A percentile compares a stretch with the other conserved stretches of the same genome.
Conservation (phyloP, 2,797 vertebrate genomes). For the Erpetoichthys calabaricus region DNA sequence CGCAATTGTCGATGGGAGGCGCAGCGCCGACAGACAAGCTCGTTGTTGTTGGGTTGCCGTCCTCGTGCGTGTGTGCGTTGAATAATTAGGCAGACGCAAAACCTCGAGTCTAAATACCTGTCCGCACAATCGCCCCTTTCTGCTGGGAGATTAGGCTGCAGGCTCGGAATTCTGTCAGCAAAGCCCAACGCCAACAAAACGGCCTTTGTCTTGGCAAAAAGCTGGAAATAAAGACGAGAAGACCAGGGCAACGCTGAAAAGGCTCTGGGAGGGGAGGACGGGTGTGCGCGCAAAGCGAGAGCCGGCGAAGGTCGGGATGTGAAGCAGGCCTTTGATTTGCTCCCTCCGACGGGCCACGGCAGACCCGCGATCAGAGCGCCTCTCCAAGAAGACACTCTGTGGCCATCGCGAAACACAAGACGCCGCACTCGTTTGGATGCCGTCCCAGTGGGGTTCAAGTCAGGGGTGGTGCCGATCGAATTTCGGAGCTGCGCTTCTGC, state of each 20-base stretch:
- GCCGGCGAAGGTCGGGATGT: too few relatives aligned
- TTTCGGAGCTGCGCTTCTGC: constrained; percentile 4
- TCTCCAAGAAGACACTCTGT: too few relatives aligned
- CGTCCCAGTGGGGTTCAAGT: constrained; percentile 11
- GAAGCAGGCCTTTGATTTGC: too few relatives aligned
- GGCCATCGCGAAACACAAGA: too few relatives aligned
- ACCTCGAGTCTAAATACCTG: constrained; percentile 40
- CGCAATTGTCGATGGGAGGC: constrained; percentile 49
- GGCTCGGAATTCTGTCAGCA: constrained; percentile 22
- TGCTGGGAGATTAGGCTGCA: constrained; percentile 18
- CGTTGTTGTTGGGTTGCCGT: constrained; percentile 43
- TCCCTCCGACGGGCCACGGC: too few relatives aligned
- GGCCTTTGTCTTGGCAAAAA: constrained; percentile 5
- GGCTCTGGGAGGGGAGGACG: too few relatives aligned
- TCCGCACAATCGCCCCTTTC: constrained; percentile 22
- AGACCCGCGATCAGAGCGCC: too few relatives aligned
- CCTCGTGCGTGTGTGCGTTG: constrained; percentile 45
- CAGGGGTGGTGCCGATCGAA: constrained; percentile 5
- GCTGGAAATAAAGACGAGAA: constrained; percentile 1
- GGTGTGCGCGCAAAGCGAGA: too few relatives aligned
- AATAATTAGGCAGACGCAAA: constrained; percentile 48
- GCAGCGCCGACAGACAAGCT: constrained; percentile 51
- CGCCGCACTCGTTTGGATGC: neutral
- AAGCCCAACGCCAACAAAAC: constrained; percentile 15
- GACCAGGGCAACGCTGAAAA: too few relatives aligned